phyloP scores from a whole-genome alignment of 2,113 vertebrate genomes.

The Platysternon megacephalum region DNA sequence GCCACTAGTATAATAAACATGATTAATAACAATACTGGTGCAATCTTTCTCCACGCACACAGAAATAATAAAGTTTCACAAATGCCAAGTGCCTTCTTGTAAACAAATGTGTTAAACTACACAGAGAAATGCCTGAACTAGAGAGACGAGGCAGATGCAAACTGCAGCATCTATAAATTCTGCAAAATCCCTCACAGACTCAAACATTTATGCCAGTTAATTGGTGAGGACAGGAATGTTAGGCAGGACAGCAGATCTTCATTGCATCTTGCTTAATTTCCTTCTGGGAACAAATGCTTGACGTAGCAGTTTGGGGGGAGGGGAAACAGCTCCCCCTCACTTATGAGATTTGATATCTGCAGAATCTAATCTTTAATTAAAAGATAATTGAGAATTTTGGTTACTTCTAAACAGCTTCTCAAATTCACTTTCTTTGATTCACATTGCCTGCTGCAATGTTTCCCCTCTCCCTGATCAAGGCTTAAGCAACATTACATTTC shows the following conservation, averaged over 20 bases:
- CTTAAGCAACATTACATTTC: not conserved
- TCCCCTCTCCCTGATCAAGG: not conserved
- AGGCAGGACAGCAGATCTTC: not conserved
- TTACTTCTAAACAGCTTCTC: too few species aligned
- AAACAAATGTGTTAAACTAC: slow-evolving; percentile 24
- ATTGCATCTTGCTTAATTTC: not conserved
- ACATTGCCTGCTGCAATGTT: not conserved
- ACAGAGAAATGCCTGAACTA: slow-evolving; percentile 13
- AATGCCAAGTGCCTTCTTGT: slow-evolving; percentile 20
- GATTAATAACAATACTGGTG: too few species aligned
- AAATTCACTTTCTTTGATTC: not conserved
- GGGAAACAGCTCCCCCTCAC: not conserved
- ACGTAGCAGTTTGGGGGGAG: not conserved
- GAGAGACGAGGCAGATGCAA: slow-evolving; percentile 14
- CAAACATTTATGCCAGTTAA: not conserved
- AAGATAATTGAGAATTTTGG: not conserved
- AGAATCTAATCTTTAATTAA: not conserved
- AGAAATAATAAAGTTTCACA: not conserved
- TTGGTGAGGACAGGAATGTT: not conserved
- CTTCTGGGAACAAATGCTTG: not conserved
- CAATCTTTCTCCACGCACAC: not conserved
- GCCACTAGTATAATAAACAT: too few species aligned
- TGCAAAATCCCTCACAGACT: not conserved
- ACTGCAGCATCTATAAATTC: slow-evolving; percentile 1
- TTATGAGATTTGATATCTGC: not conserved